A percentile compares a stretch with the other conserved stretches of the same genome.
Evolutionary conservation across 2,888 invertebrate genomes (phyloP).

Genomic region (Pterostichus niger): DNA sequence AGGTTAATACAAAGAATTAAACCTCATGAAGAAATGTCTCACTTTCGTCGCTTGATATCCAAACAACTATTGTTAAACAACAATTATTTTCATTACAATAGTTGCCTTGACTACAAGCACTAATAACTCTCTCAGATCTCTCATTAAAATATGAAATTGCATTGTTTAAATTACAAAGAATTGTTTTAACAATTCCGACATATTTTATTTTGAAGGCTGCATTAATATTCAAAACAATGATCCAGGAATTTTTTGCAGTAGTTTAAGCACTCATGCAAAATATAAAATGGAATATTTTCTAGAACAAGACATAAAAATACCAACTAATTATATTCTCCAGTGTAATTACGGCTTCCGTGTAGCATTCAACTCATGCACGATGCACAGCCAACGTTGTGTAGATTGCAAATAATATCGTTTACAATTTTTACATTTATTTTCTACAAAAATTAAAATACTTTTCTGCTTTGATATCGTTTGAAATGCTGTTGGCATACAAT

Average conservation of each 20-base stretch:
- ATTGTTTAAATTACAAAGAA: no score
- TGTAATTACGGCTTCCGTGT: background rate
- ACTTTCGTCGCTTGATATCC: no score
- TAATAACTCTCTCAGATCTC: no score
- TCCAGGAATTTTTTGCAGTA: background rate
- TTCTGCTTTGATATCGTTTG: no score
- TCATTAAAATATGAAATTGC: background rate
- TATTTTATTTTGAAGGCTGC: background rate
- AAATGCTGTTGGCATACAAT: no score
- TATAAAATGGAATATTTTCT: constrained; percentile 12
- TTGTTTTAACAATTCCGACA: background rate
- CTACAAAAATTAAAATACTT: no score
- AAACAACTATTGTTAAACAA: no score
- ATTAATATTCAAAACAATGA: constrained; percentile 13
- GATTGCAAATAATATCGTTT: background rate
- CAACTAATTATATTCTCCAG: constrained; percentile 15
- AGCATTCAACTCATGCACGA: constrained; percentile 2
- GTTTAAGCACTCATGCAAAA: constrained; percentile 1
- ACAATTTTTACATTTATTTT: no score
- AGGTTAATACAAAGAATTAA: no score
- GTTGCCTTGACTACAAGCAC: no score
- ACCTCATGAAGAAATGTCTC: no score
- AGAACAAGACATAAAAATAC: constrained; percentile 14
- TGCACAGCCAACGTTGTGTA: background rate
- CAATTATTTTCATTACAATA: no score